phyloP scores from a whole-genome alignment of 2,113 vertebrate species.

The Pachyramphus minor region DNA sequence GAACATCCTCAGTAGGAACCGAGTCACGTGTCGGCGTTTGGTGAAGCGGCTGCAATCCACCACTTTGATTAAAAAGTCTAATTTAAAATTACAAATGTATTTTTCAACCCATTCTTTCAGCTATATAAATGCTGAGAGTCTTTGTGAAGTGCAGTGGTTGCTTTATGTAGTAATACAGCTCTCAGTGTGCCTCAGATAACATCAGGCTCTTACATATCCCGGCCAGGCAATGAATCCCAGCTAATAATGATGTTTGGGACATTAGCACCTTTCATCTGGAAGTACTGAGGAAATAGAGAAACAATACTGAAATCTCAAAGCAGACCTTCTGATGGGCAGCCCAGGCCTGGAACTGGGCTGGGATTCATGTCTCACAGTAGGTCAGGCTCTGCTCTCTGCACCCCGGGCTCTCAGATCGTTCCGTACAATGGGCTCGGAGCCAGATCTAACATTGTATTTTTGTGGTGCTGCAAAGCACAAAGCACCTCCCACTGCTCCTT shows the following conservation, averaged over 20 bases:
- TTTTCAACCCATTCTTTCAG: slow-evolving; percentile 1
- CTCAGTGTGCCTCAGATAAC: slow-evolving; percentile 15
- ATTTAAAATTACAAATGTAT: slow-evolving; percentile 44
- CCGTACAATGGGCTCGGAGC: neutral
- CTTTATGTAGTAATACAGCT: neutral
- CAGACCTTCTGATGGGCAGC: neutral
- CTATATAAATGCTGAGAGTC: neutral
- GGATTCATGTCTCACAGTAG: slow-evolving; percentile 11
- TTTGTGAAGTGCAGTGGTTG: neutral
- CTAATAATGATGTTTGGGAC: slow-evolving; percentile 22
- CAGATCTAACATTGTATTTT: slow-evolving; percentile 8
- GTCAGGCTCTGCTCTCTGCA: neutral
- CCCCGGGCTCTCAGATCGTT: neutral
- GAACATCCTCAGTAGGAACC: slow-evolving; percentile 4
- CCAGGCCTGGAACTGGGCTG: neutral
- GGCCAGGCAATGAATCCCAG: neutral
- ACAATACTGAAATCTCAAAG: neutral
- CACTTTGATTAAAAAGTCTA: slow-evolving; percentile 43
- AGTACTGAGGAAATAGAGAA: slow-evolving; percentile 1
- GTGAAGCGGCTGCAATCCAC: neutral
- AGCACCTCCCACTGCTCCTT: slow-evolving; percentile 44
- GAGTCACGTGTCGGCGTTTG: neutral
- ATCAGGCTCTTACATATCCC: neutral
- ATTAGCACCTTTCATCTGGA: slow-evolving; percentile 18
- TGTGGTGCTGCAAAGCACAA: slow-evolving; percentile 25